Evolutionary conservation across 64 coral and sea anemone genomes (phyloP).

Genomic region (Pocillopora verrucosa): DNA sequence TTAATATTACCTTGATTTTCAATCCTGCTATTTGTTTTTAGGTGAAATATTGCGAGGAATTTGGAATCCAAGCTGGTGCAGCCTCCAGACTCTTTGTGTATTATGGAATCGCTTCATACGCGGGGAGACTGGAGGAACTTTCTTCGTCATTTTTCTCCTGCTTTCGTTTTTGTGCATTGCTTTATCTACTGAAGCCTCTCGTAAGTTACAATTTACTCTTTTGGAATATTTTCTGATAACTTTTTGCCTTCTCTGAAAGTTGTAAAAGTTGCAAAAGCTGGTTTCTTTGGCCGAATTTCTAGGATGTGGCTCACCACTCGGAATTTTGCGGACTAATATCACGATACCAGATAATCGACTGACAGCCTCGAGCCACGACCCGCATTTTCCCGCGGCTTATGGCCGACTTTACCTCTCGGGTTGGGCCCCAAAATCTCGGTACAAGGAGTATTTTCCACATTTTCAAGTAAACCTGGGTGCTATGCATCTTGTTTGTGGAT

Average conservation of each 20-base stretch:
- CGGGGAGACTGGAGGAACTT: neutral
- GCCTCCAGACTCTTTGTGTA: conserved; percentile 43
- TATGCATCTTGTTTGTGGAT: conserved; percentile 14
- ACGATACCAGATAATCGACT: neutral
- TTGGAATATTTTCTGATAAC: no score
- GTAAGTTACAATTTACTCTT: no score
- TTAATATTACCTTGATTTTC: neutral
- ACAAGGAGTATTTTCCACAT: neutral
- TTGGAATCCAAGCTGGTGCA: conserved; percentile 9
- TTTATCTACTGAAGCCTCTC: no score
- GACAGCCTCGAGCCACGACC: neutral
- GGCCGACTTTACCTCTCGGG: neutral
- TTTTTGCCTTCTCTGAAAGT: no score
- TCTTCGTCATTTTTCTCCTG: no score
- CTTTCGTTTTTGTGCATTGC: no score
- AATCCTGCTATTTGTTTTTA: neutral
- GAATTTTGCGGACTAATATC: neutral
- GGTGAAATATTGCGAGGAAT: conserved; percentile 47
- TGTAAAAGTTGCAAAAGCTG: no score
- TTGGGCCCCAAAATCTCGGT: neutral
- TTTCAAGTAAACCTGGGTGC: no score
- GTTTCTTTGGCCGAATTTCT: neutral
- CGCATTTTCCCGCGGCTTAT: neutral
- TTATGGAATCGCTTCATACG: conserved; percentile 26
- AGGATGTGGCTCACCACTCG: neutral